Evolutionary conservation across 1,140 invertebrate genomes (phyloP).

Genomic region (Charaxes varanes): DNA sequence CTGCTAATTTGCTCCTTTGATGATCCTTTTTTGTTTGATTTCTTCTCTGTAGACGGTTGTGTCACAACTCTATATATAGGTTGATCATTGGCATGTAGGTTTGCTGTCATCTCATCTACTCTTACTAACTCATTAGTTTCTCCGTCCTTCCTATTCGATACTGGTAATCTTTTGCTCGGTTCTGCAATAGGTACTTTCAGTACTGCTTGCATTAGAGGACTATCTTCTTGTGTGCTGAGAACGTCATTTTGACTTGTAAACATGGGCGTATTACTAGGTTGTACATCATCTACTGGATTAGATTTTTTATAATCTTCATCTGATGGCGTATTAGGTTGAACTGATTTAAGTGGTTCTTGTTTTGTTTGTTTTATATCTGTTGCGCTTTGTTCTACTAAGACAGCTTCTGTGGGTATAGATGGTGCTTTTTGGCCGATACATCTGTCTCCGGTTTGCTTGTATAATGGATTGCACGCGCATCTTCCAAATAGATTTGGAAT

Average conservation of each 20-base stretch:
- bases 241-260: constrained; percentile 57
- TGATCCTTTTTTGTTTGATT: constrained; percentile 44
- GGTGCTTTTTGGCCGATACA: constrained; percentile 71
- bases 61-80: constrained; percentile 67
- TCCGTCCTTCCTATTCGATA: constrained; percentile 50
- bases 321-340: constrained; percentile 21
- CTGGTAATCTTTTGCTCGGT: constrained; percentile 44
- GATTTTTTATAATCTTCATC: constrained; percentile 27
- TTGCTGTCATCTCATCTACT: constrained; percentile 59
- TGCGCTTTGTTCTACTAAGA: constrained; percentile 47
- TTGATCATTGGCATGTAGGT: constrained; percentile 65
- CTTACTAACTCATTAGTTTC: constrained; percentile 52
- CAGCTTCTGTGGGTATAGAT: constrained; percentile 54
- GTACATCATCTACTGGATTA: constrained; percentile 36
- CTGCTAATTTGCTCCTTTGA: constrained; percentile 42
- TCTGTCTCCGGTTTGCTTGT: constrained; percentile 78
- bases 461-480: constrained; percentile 85
- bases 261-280: constrained; percentile 49
- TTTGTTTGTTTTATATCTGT: constrained; percentile 29
- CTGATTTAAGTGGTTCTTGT: constrained; percentile 22
- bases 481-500: constrained; percentile 92
- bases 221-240: constrained; percentile 53
- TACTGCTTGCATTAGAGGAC: constrained; percentile 55
- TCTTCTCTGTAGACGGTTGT: constrained; percentile 56
- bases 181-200: constrained; percentile 54